Evolutionary conservation across 2,888 invertebrate genomes (phyloP), one percentile per base, ranked within the genome.

Genomic region (Eupithecia insigniata): DNA sequence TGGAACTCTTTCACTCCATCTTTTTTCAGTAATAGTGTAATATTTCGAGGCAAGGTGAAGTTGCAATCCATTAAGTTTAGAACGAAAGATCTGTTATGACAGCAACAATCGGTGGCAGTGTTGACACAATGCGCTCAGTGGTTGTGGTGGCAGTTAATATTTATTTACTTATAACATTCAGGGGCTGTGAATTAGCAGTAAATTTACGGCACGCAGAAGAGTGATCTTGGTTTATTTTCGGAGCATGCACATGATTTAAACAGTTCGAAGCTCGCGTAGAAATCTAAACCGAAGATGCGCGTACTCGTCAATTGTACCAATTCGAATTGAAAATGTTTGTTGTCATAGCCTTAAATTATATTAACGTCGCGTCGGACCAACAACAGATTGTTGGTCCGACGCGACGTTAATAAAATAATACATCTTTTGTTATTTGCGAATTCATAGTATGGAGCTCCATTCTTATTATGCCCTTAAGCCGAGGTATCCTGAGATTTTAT

Each of bases 131-230:
- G 86, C 92, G 92, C 91, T 92, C 83, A 84, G 83, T 86, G 87
- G 87, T 89, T 89, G 86, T 86, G 88, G 85, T 84, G 83, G 86
- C 87, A 88, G 87, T 85, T 87, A 88, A 90, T 92, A 93, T 93
- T 92, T 93, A 92, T 93, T 92, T 93, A 93, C 92, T 92, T 92
- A 93, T 92, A 92, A 90, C 90, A 90, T 86, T 85, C 89, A 89
- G 89, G 90, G 90, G 92, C 92, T 88, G 93, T 94, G 94, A 94
- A 94, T 94, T 94, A 94, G 90, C 91, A 87, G 89, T 88, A 88
- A 92, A 94, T 94, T 92, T 93, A 93, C 92, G 89, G 87, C 89
- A 87, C 82, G 82, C 87, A 86, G 87, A 87, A 90, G 84, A 90
- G 89, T 89, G 90, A 90, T 90, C 91, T 84, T 87, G 83, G 90